These are phyloP conservation scores for Ptychochromis oligacanthus DNA, from an alignment of 2,113 vertebrate genomes.

Conservation along the genomic window DNA sequence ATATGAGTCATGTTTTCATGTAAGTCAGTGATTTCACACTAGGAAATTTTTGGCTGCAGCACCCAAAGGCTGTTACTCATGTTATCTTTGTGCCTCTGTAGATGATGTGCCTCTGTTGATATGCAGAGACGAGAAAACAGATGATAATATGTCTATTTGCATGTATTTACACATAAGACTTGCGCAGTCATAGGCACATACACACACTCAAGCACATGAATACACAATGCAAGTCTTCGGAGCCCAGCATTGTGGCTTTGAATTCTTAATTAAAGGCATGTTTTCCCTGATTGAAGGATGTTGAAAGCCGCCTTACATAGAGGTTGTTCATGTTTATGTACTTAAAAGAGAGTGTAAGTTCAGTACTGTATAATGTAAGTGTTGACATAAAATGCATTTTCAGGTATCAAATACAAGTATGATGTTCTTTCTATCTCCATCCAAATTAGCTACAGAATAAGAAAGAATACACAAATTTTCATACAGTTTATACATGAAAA, in stretches of 20 bases:
- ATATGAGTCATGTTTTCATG: slow-evolving; percentile 48
- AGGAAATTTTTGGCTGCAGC: slow-evolving; percentile 60
- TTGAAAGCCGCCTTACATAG: neutral
- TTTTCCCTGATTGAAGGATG: slow-evolving; percentile 3
- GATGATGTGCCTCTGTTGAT: slow-evolving; percentile 22
- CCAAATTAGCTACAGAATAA: slow-evolving; percentile 3
- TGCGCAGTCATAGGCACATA: neutral
- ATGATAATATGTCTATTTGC: slow-evolving; percentile 40
- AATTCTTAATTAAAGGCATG: slow-evolving; percentile 17
- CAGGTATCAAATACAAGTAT: slow-evolving; percentile 13
- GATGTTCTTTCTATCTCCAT: neutral
- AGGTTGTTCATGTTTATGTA: neutral
- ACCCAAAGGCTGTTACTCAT: slow-evolving; percentile 53
- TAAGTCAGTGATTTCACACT: slow-evolving; percentile 35
- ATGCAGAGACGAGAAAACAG: slow-evolving; percentile 23
- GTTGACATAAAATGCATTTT: neutral
- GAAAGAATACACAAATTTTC: neutral
- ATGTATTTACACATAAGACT: slow-evolving; percentile 16
- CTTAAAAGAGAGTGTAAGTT: neutral
- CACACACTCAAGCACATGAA: neutral
- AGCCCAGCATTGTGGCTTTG: neutral
- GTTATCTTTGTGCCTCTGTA: slow-evolving; percentile 38
- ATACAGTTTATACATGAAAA: neutral
- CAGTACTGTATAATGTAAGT: neutral
- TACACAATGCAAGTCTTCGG: neutral